phyloP scores from a whole-genome alignment of 92 coral and sea anemone species.

The Diadumene lineata region DNA sequence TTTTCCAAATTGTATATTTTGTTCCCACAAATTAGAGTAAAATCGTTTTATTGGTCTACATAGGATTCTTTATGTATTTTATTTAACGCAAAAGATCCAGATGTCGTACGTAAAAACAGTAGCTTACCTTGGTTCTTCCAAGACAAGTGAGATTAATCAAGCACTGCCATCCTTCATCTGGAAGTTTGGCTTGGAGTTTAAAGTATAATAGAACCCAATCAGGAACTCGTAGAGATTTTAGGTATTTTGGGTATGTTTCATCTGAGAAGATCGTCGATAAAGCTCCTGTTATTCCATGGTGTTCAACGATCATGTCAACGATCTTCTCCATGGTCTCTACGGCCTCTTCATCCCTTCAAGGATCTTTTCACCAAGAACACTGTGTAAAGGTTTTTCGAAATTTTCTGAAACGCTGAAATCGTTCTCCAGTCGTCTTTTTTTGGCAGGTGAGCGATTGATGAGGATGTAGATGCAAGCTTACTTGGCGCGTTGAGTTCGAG shows the following conservation, averaged over 20 bases:
- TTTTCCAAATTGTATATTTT: too few relatives aligned
- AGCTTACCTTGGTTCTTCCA: conserved; percentile 15
- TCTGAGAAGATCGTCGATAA: conserved; percentile 1
- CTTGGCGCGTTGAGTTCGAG: background rate
- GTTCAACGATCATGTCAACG: background rate
- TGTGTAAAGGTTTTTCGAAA: background rate
- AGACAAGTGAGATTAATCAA: conserved; percentile 8
- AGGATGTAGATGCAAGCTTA: too few relatives aligned
- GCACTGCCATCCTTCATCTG: conserved; percentile 9
- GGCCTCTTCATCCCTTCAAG: background rate
- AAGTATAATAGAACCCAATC: conserved; percentile 12
- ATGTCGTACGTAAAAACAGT: too few relatives aligned
- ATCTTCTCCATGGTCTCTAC: background rate
- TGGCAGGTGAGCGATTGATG: too few relatives aligned
- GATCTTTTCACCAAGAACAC: background rate
- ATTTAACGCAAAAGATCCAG: too few relatives aligned
- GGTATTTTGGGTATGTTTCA: background rate
- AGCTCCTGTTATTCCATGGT: background rate
- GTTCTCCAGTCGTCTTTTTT: too few relatives aligned
- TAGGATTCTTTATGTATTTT: too few relatives aligned
- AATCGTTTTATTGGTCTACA: too few relatives aligned
- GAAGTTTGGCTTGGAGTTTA: conserved; percentile 2
- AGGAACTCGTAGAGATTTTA: background rate
- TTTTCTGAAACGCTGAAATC: background rate
- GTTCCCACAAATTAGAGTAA: too few relatives aligned